Evolutionary conservation across 2,888 invertebrate species (phyloP), one percentile per base, ranked within the genome.

Genomic region (Andrena dorsata): DNA sequence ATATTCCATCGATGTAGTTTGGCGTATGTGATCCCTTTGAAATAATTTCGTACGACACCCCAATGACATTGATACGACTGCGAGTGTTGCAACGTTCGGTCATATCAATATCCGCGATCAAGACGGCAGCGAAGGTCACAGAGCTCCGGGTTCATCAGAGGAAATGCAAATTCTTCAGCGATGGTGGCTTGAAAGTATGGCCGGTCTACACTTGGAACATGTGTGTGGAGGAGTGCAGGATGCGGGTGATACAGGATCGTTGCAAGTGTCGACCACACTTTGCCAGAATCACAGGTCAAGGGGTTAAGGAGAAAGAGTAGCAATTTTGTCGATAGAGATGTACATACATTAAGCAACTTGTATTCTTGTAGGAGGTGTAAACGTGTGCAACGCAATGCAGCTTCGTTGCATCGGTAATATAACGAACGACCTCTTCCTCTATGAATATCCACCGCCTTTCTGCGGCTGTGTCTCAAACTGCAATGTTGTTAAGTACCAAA

Each of bases 211-310:
- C 96, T 2, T 96, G 95, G 88, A 96, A 95, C 0, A 94, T 97
- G 91, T 97, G 97, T 86, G 94, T 96, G 8, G 96, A 96, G 94
- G 97, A 97, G 90, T 97, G 97, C 85, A 95, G 97, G 49, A 95
- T 96, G 87, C 93, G 94, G 8, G 92, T 96, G 35, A 95, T 96
- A 41, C 92, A 95, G 8, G 94, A 95, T 77, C 93, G 95, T 70
- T 97, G 97, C 90, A 95, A 95, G 0, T 97, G 97, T 91, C 94
- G 96, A 49, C 97, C 97, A 0, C 96, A 97, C 92, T 97, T 97
- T 90, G 97, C 97, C 86, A 95, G 96, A 81, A 95, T 94, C 78
- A 94, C 95, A 80, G 95, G 97, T 96, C 92, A 94, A 94, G 68
- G 63, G 13, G 5, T 8, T 20, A 1, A 51, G 35, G 7, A 58